These are phyloP conservation scores for Sebastes flavidus DNA, from an alignment of 2,797 vertebrate genomes.

Conservation along the genomic window DNA sequence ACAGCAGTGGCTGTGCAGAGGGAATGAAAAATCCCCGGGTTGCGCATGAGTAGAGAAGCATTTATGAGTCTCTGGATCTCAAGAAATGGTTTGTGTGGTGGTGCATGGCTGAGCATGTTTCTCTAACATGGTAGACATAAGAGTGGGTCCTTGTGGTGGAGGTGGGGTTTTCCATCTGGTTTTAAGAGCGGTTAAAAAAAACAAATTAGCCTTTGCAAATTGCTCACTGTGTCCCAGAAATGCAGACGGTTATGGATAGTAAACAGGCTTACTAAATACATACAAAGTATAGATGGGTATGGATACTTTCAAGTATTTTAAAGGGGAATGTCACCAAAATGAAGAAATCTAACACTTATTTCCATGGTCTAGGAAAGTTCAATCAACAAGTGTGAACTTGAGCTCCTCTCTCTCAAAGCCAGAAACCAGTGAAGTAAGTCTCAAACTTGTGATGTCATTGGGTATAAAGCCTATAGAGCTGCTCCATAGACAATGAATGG, in stretches of 20 bases:
- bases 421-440: no score
- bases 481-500: no score
- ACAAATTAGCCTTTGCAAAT: slow-evolving; percentile 33
- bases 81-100: slow-evolving; percentile 31
- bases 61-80: slow-evolving; percentile 25
- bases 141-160: slow-evolving; percentile 16
- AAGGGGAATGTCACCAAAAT: rapidly evolving
- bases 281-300: background rate
- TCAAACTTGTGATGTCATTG: no score
- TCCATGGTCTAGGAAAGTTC: no score
- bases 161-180: background rate
- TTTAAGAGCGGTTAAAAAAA: slow-evolving; percentile 28
- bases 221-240: slow-evolving; percentile 1
- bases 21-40: slow-evolving; percentile 14
- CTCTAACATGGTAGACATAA: slow-evolving; percentile 19
- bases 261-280: background rate
- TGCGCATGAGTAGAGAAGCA: slow-evolving; percentile 5
- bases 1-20: slow-evolving; percentile 24
- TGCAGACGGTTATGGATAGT: background rate
- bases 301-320: background rate
- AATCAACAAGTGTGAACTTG: no score
- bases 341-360: no score
- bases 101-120: slow-evolving; percentile 31
- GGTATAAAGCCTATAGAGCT: no score
- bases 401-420: no score